Evolutionary conservation across 1,140 invertebrate species (phyloP).

Genomic region (Nylanderia fulva): DNA sequence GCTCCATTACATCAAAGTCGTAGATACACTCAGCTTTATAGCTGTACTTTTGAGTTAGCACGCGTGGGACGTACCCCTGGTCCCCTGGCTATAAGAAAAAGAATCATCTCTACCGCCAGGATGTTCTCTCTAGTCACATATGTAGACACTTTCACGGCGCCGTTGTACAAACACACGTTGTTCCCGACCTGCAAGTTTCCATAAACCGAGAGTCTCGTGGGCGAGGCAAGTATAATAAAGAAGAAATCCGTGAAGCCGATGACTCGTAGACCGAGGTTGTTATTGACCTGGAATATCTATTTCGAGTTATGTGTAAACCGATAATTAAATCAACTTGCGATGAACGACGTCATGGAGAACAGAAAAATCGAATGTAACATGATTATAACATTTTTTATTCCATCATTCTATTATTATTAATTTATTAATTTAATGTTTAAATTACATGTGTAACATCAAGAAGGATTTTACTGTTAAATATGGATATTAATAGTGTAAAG

Average conservation of each 20-base stretch:
- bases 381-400: not conserved
- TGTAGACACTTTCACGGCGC: constrained; percentile 66
- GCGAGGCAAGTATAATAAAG: constrained; percentile 58
- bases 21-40: too few relatives aligned
- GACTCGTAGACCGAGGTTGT: constrained; percentile 33
- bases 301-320: not conserved
- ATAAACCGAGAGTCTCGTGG: constrained; percentile 67
- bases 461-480: not conserved
- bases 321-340: constrained; percentile 44
- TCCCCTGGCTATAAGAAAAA: not conserved
- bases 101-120: not conserved
- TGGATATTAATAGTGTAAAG: not conserved
- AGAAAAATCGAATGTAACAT: not conserved
- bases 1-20: not conserved
- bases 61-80: constrained; percentile 28
- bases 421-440: not conserved
- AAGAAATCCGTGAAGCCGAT: constrained; percentile 58
- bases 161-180: constrained; percentile 16
- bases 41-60: not conserved
- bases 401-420: not conserved
- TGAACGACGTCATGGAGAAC: constrained; percentile 28
- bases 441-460: not conserved
- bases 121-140: constrained; percentile 45
- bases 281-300: constrained; percentile 48
- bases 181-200: constrained; percentile 63